These are phyloP conservation scores for Hydrolagus affinis DNA, from an alignment of 2,113 vertebrate species.

Conservation along the genomic window DNA sequence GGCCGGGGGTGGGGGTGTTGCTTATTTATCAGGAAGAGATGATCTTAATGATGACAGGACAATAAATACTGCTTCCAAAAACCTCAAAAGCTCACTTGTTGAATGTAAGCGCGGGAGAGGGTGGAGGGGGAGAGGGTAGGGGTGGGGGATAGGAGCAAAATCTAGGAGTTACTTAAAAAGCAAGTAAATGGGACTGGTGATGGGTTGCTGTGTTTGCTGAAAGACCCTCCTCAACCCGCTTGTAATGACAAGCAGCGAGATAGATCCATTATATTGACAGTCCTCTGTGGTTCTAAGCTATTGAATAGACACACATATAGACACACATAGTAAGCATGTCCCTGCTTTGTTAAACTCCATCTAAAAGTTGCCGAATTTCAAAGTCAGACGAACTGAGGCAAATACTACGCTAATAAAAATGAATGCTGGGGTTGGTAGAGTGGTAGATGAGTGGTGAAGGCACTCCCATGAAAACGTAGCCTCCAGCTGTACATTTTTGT, in stretches of 20 bases:
- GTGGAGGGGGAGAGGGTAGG: not conserved
- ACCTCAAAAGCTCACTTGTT: slow-evolving; percentile 41
- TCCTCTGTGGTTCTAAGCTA: not conserved
- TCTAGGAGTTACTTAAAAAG: too few species aligned
- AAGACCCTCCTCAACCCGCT: slow-evolving; percentile 50
- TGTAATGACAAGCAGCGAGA: not conserved
- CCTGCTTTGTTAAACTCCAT: not conserved
- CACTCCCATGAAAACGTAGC: too few species aligned
- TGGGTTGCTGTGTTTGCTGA: slow-evolving; percentile 42
- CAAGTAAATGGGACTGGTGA: not conserved
- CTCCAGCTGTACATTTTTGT: too few species aligned
- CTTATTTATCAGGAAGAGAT: slow-evolving; percentile 36
- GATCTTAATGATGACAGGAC: slow-evolving; percentile 43
- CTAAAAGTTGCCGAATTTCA: not conserved
- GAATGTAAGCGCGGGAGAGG: slow-evolving; percentile 40
- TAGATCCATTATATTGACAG: not conserved
- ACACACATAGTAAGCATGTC: not conserved
- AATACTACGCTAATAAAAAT: too few species aligned
- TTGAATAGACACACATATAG: slow-evolving; percentile 10
- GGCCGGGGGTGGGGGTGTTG: not conserved
- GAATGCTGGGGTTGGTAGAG: too few species aligned
- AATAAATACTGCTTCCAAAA: slow-evolving; percentile 44
- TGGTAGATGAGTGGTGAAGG: too few species aligned
- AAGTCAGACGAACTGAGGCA: not conserved
- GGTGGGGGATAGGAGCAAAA: slow-evolving; percentile 1